phyloP scores from a whole-genome alignment of 2,888 invertebrate species.

The Diarsia brunnea region DNA sequence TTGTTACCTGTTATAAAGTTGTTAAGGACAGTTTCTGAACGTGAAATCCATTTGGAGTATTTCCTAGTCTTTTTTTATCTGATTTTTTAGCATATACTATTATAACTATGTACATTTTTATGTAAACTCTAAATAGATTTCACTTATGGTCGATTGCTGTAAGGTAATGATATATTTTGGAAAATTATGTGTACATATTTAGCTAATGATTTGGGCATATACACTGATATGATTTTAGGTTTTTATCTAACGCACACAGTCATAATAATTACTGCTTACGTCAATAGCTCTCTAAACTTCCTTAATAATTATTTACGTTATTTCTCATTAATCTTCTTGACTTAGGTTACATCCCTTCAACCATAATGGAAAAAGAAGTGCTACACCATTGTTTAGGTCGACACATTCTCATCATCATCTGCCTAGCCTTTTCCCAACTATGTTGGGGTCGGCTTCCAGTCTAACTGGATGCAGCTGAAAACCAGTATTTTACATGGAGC shows the following conservation, averaged over 20 bases:
- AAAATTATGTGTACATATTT: conserved; percentile 61
- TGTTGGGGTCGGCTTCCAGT: too few species aligned
- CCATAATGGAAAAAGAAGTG: not conserved
- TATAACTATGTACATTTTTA: conserved; percentile 68
- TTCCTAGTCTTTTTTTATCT: conserved; percentile 86
- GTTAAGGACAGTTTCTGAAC: conserved; percentile 75
- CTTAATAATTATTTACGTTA: not conserved
- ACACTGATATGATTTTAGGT: conserved; percentile 36
- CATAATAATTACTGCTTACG: conserved; percentile 22
- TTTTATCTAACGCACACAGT: conserved; percentile 59
- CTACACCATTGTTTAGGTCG: not conserved
- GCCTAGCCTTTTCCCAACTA: too few species aligned
- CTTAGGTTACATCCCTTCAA: not conserved
- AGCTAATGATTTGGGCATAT: conserved; percentile 49
- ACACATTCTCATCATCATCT: not conserved
- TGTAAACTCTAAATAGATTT: conserved; percentile 80
- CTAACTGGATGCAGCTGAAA: too few species aligned
- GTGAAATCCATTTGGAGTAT: conserved; percentile 80
- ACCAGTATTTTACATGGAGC: too few species aligned
- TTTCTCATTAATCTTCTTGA: not conserved
- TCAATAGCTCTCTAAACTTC: not conserved
- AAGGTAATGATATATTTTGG: conserved; percentile 52
- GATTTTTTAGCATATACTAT: conserved; percentile 75
- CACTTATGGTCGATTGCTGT: conserved; percentile 75
- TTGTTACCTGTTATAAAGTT: conserved; percentile 83